These are phyloP conservation scores for Conus betulinus DNA, from an alignment of 1,140 invertebrate genomes.

Conservation along the genomic window DNA sequence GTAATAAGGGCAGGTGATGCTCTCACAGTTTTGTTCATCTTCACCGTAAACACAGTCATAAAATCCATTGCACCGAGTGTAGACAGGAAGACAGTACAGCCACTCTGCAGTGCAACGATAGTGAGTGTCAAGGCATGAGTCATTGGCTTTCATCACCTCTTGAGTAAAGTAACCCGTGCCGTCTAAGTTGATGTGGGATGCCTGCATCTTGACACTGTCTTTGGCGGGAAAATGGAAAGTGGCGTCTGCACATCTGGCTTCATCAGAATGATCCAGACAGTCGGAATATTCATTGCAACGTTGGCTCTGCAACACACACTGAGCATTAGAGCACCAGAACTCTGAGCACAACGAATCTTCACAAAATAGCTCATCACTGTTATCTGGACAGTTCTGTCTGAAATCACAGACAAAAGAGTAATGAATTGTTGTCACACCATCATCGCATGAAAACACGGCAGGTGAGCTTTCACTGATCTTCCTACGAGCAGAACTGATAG, in stretches of 20 bases:
- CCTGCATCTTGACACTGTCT: neutral
- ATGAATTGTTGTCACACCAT: too few species aligned
- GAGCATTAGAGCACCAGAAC: neutral
- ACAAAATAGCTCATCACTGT: too few species aligned
- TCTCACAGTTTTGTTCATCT: neutral
- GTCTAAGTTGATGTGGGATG: neutral
- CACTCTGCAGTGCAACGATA: neutral
- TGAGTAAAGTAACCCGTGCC: neutral
- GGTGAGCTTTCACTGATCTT: too few species aligned
- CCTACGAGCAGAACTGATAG: too few species aligned
- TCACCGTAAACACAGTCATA: neutral
- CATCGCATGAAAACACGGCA: too few species aligned
- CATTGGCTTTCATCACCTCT: neutral
- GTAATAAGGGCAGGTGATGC: neutral
- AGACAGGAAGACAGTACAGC: neutral
- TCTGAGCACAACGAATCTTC: too few species aligned
- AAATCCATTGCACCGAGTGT: neutral
- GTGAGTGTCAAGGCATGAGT: conserved; percentile 13
- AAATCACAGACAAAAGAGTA: too few species aligned
- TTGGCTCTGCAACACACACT: neutral
- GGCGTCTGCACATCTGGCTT: too few species aligned
- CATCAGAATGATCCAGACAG: too few species aligned
- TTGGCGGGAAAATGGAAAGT: neutral
- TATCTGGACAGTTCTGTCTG: too few species aligned
- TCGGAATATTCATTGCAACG: neutral